Evolutionary conservation across 2,888 invertebrate species (phyloP).

Genomic region (Heliconius sara): DNA sequence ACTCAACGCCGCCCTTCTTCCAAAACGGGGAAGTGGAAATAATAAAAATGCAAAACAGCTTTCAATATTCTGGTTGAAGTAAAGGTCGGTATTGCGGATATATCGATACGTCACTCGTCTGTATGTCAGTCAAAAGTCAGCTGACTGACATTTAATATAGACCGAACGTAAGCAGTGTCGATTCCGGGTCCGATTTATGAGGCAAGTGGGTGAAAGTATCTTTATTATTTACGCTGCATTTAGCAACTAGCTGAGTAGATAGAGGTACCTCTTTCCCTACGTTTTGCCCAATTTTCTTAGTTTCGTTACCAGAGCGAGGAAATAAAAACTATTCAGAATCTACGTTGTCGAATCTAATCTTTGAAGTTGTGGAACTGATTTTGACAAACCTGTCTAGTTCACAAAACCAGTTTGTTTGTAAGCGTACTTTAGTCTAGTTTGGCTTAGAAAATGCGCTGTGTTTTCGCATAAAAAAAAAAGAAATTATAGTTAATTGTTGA

Average conservation of each 20-base stretch:
- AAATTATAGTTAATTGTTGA: background rate
- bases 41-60: background rate
- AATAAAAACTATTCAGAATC: too few species aligned
- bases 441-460: background rate
- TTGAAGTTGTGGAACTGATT: background rate
- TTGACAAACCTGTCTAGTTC: background rate
- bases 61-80: background rate
- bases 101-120: background rate
- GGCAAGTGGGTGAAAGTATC: background rate
- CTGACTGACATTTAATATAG: background rate
- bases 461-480: background rate
- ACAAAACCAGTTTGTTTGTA: background rate
- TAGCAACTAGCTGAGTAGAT: too few species aligned
- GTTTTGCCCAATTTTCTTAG: too few species aligned
- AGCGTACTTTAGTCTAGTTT: background rate
- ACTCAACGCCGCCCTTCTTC: too few species aligned
- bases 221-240: too few species aligned
- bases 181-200: background rate
- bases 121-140: background rate
- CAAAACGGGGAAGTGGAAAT: too few species aligned
- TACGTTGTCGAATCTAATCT: background rate
- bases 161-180: background rate
- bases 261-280: too few species aligned
- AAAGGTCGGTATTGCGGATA: background rate
- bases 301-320: too few species aligned